Conservation (phyloP, 2,113 vertebrate genomes). For the Hippocampus barbouri region DNA sequence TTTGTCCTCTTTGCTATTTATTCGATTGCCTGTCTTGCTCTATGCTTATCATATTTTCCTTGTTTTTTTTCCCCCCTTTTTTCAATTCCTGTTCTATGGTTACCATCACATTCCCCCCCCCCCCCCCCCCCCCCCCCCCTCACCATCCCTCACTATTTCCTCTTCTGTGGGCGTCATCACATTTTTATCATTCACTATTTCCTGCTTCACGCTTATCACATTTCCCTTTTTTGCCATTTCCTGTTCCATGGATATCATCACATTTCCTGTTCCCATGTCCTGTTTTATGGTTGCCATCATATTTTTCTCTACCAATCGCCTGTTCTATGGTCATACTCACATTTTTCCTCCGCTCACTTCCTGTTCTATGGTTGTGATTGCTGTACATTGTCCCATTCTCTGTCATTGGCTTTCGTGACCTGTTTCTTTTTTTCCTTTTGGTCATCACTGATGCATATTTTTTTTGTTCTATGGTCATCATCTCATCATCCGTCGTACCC, state of each 20-base stretch:
- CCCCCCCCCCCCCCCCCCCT: too few relatives aligned
- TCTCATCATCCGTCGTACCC: not conserved
- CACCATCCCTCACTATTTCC: too few relatives aligned
- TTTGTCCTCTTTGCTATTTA: too few relatives aligned
- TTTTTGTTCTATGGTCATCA: not conserved
- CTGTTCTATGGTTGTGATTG: not conserved
- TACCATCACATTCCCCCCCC: not conserved
- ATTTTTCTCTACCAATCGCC: not conserved
- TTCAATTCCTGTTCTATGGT: not conserved
- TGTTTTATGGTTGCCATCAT: not conserved
- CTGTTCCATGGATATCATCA: not conserved
- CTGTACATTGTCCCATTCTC: not conserved
- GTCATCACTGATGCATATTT: not conserved
- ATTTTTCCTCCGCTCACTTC: not conserved
- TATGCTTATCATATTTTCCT: too few relatives aligned
- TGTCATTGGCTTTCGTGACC: not conserved
- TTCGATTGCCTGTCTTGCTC: too few relatives aligned
- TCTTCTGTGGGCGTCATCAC: too few relatives aligned
- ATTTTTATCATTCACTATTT: too few relatives aligned
- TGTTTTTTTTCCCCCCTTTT: too few relatives aligned
- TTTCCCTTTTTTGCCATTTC: not conserved
- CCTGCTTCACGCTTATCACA: too few relatives aligned
- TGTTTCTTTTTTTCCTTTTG: not conserved
- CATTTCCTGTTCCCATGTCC: not conserved
- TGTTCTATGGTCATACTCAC: not conserved